phyloP scores from a whole-genome alignment of 1,140 invertebrate genomes.

The Apis florea region DNA sequence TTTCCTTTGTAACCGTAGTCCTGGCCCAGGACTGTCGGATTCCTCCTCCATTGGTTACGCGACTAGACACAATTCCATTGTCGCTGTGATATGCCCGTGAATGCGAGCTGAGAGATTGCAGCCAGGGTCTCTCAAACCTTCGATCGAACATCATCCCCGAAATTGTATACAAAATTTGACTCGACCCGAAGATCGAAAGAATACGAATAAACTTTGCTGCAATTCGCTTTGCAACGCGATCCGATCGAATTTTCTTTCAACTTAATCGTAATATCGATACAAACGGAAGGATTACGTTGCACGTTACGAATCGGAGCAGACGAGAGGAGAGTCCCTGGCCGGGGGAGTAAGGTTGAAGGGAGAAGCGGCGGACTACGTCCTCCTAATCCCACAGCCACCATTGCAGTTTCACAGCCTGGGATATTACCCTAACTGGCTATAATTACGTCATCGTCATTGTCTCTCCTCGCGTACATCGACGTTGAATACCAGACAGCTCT shows the following conservation, averaged over 20 bases:
- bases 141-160: neutral
- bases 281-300: too few species aligned
- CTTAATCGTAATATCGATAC: too few species aligned
- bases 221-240: too few species aligned
- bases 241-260: too few species aligned
- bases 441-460: slow-evolving; percentile 77
- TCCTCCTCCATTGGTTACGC: slow-evolving; percentile 34
- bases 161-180: too few species aligned
- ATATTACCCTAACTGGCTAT: slow-evolving; percentile 76
- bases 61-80: slow-evolving; percentile 41
- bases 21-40: slow-evolving; percentile 34
- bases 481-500: slow-evolving; percentile 55
- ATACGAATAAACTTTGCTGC: too few species aligned
- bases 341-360: too few species aligned
- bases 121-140: slow-evolving; percentile 43
- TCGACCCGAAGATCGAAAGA: too few species aligned
- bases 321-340: slow-evolving; percentile 1
- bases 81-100: slow-evolving; percentile 46
- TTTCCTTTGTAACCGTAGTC: slow-evolving; percentile 34
- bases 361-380: slow-evolving; percentile 15
- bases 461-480: slow-evolving; percentile 63
- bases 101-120: slow-evolving; percentile 41
- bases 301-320: neutral
- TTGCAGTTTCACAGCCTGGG: slow-evolving; percentile 65
- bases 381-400: slow-evolving; percentile 62